A percentile compares a stretch with the other conserved stretches of the same genome.
Conservation (phyloP, 1,140 invertebrate genomes). For the Asobara japonica region DNA sequence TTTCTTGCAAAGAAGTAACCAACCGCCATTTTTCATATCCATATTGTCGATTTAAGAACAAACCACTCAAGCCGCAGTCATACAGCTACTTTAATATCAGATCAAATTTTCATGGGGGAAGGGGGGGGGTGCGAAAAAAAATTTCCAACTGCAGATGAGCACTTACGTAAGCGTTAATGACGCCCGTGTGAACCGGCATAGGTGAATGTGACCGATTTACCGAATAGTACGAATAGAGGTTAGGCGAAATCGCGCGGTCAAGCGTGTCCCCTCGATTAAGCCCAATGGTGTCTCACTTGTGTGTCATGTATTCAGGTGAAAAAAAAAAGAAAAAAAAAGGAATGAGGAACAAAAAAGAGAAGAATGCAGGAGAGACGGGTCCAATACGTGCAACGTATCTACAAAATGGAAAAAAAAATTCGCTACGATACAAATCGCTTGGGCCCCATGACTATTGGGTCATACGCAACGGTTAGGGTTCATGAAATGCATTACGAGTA, state of each 20-base stretch:
- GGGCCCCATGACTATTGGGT: background rate
- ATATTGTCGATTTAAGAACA: no score
- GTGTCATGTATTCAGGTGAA: background rate
- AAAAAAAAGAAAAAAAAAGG: constrained; percentile 4
- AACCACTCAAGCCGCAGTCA: no score
- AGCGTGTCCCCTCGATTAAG: constrained; percentile 5
- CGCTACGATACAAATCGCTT: background rate
- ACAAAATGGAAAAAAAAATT: background rate
- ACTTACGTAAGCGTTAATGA: constrained; percentile 9
- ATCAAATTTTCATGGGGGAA: no score
- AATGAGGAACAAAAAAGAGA: background rate
- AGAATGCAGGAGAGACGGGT: background rate
- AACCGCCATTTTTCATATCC: no score
- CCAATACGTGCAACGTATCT: constrained; percentile 6
- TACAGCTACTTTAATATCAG: no score
- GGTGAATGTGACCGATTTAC: constrained; percentile 17
- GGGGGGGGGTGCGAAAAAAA: no score
- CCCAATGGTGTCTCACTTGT: constrained; percentile 1
- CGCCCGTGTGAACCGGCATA: background rate
- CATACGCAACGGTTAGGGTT: background rate
- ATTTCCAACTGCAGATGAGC: background rate
- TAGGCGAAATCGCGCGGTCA: background rate
- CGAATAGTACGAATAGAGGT: background rate
- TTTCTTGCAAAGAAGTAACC: no score
- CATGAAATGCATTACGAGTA: background rate